Base-by-base conservation (phyloP, 2,888 invertebrate genomes). In the Drosophila nr. fundita region DNA sequence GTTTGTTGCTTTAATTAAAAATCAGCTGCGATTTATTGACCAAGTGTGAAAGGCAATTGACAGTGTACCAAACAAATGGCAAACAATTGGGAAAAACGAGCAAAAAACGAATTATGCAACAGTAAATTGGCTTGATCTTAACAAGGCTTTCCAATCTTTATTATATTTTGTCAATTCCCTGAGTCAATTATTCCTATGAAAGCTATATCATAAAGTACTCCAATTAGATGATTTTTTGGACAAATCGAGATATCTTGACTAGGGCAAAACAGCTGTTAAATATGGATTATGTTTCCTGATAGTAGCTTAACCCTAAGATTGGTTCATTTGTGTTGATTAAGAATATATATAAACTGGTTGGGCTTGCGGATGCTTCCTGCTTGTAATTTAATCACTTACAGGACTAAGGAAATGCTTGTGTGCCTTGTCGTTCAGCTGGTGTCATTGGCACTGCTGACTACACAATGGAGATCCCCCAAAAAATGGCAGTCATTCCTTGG, bases 1-100 rank as follows among this genome's bases (percentile, higher is more conserved):
- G 80, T 87, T 80, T 69, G 81, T 82, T 81, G 65, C 79, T 67
- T 84, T 84, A 84, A 84, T 84, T 84, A 85, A 85, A 84, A 84
- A 78, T 71, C 68, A 73, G 53, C 79, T 59, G 68, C 84, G 64
- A 78, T 82, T 71, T 82, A 73, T 72, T 78, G 87, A 84, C 80
- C 68, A 50, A 64, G 40, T 60, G 73, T 78, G 15, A 72, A 81
- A 84, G 66, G 69, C 73, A 80, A 76, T 76, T 80, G 87, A 82
- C 85, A 78, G 87, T 40, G 66, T 54, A 65, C 68, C 73, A 76
- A 75, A 58, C 72, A 82, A 78, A 80, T 61, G 8, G 4, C 2
- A 15, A 24, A 8, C 7, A 15, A 15, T 24, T 0, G 15, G 24
- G 8, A 2, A 53, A 68, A 40, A 61, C 42, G 38, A 18, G 36